phyloP scores from a whole-genome alignment of 92 coral and sea anemone species.

The Zoanthus sansibaricus region DNA sequence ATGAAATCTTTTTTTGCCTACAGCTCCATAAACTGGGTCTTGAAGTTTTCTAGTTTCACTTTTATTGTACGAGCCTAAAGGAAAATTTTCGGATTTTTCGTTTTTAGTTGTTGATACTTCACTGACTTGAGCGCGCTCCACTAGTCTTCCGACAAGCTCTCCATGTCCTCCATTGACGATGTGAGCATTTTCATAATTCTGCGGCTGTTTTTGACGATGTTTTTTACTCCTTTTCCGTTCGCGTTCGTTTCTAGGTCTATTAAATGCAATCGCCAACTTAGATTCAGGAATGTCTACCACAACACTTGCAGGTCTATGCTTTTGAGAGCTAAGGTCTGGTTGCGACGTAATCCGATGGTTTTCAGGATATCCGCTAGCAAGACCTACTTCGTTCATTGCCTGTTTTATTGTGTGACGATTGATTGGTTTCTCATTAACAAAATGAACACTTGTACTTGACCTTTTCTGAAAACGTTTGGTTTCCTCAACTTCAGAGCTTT shows the following conservation, averaged over 20 bases:
- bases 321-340: slow-evolving; percentile 21
- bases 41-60: slow-evolving; percentile 1
- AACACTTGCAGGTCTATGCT: background rate
- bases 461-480: background rate
- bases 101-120: background rate
- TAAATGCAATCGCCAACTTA: background rate
- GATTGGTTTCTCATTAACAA: slow-evolving; percentile 59
- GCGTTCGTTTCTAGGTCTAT: background rate
- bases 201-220: slow-evolving; percentile 5
- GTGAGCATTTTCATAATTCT: background rate
- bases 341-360: slow-evolving; percentile 15
- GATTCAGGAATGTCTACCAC: slow-evolving; percentile 25
- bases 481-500: slow-evolving; percentile 1
- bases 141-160: background rate
- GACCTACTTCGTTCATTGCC: background rate
- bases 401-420: slow-evolving; percentile 4
- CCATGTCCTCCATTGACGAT: background rate
- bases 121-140: background rate
- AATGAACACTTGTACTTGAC: slow-evolving; percentile 66
- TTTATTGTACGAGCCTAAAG: background rate
- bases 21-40: background rate
- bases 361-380: slow-evolving; percentile 18
- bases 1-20: slow-evolving; percentile 1
- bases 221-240: background rate
- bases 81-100: background rate